Evolutionary conservation across 1,140 invertebrate genomes (phyloP).

Genomic region (Neodiprion lecontei): DNA sequence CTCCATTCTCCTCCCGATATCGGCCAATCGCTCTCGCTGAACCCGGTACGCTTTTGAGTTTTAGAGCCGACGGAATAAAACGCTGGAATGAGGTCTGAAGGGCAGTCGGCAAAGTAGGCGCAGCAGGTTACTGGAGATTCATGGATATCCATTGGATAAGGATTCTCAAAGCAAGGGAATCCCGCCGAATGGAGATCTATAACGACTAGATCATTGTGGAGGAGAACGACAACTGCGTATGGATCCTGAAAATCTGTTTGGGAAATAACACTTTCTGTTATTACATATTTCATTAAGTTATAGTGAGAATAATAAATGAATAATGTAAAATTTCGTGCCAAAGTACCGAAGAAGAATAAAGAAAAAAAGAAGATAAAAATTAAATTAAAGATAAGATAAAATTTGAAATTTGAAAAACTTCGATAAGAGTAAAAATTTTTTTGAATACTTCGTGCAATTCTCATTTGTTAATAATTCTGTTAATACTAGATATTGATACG

Average conservation of each 20-base stretch:
- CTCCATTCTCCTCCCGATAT: constrained; percentile 96
- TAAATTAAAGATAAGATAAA: no score
- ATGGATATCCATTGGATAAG: constrained; percentile 99
- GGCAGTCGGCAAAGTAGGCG: constrained; percentile 96
- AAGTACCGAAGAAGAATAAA: no score
- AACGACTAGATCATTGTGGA: constrained; percentile 97
- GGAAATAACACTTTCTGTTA: constrained; percentile 6
- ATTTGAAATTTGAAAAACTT: no score
- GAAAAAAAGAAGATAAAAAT: no score
- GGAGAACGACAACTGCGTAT: constrained; percentile 94
- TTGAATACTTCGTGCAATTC: no score
- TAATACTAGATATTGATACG: no score
- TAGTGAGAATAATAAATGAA: not conserved
- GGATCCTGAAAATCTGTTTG: constrained; percentile 93
- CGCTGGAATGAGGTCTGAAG: constrained; percentile 93
- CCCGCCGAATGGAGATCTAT: constrained; percentile 94
- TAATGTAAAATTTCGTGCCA: constrained; percentile 9
- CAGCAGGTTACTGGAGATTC: constrained; percentile 97
- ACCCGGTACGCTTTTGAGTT: constrained; percentile 79
- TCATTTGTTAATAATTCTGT: no score
- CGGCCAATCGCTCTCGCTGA: constrained; percentile 96
- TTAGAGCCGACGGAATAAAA: constrained; percentile 88
- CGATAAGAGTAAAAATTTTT: no score
- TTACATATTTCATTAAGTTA: not conserved
- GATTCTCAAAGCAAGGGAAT: constrained; percentile 99